Evolutionary conservation across 2,797 vertebrate species (phyloP), one percentile per base, ranked within the genome.

Genomic region (Urocyon cinereoargenteus): DNA sequence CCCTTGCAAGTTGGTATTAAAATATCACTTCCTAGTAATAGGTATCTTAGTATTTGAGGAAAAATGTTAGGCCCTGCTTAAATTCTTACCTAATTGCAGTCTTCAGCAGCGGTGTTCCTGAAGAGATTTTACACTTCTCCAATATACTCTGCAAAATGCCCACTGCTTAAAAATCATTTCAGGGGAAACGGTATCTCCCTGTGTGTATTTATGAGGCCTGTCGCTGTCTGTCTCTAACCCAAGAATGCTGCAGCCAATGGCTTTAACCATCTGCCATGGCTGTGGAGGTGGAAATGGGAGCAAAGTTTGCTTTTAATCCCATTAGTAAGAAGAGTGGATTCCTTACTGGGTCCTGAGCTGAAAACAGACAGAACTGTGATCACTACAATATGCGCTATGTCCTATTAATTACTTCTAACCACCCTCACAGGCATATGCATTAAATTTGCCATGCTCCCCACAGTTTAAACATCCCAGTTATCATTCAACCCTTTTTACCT

Each of bases 291-390:
- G 13, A 79, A 8, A 26, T 77, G 31, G 18, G 15, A 45, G 5
- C 68, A 70, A 24, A 70, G 18, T 45, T 96, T 92, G n/a, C 19
- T 95, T 94, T 97, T 77, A 10, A 91, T 51, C 5, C 26, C 89
- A 89, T 90, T n/a, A 40, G 1, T 45, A 59, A 40, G 36, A 88
- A 73, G 14, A 94, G 19, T 66, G 61, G 62, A 85, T 94, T 92
- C 57, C 61, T 86, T 82, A 22, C 26, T 34, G 12, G 14, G 19
- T 94, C 57, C 79, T 86, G 12, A 92, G 64, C 81, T 89, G 26
- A 89, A 84, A 94, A 40, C n/a, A 61, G 45, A 62, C 51, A 93
- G 73, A 96, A 95, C 34, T 10, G 2, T 89, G 28, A 81, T 84
- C 88, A 83, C 19, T 4, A 45, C 55, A 45, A 53, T 12, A 73